A percentile compares a stretch with the other conserved stretches of the same genome.
Evolutionary conservation across 2,797 vertebrate genomes (phyloP).

Genomic region (Betta splendens): DNA sequence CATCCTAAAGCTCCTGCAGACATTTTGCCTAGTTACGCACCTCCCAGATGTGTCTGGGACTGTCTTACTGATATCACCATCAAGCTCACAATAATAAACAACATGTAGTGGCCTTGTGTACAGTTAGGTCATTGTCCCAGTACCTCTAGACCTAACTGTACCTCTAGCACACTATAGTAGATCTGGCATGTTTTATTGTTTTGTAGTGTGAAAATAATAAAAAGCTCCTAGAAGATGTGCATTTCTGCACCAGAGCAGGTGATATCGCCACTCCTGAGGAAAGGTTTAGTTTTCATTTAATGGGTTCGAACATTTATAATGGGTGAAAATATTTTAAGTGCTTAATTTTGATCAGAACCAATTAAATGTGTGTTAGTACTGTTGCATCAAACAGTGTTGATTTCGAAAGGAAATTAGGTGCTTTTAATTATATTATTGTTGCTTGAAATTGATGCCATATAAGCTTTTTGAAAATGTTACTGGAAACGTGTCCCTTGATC

Average conservation of each 20-base stretch:
- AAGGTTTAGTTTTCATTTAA: conserved; percentile 27
- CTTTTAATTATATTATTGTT: conserved; percentile 2
- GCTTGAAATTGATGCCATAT: conserved; percentile 27
- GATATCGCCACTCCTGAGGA: conserved; percentile 2
- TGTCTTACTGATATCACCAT: background rate
- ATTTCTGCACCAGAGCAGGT: conserved; percentile 2
- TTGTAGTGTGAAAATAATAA: too few species aligned
- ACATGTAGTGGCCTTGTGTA: too few species aligned
- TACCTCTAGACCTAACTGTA: too few species aligned
- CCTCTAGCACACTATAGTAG: too few species aligned
- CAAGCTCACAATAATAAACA: too few species aligned
- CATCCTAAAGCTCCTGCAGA: background rate
- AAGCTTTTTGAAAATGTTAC: conserved; percentile 19
- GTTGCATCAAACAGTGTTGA: conserved; percentile 23
- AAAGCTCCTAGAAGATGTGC: background rate
- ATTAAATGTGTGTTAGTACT: conserved; percentile 16
- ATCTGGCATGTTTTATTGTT: too few species aligned
- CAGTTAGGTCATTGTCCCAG: too few species aligned
- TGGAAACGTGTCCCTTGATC: conserved; percentile 12
- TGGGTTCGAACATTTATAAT: conserved; percentile 20
- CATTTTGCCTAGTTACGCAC: background rate
- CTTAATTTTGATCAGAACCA: conserved; percentile 5
- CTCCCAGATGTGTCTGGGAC: background rate
- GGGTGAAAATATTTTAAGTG: conserved; percentile 19
- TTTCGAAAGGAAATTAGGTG: conserved; percentile 8